phyloP scores from a whole-genome alignment of 2,797 vertebrate species.

The Acrossocheilus wenchowensis region DNA sequence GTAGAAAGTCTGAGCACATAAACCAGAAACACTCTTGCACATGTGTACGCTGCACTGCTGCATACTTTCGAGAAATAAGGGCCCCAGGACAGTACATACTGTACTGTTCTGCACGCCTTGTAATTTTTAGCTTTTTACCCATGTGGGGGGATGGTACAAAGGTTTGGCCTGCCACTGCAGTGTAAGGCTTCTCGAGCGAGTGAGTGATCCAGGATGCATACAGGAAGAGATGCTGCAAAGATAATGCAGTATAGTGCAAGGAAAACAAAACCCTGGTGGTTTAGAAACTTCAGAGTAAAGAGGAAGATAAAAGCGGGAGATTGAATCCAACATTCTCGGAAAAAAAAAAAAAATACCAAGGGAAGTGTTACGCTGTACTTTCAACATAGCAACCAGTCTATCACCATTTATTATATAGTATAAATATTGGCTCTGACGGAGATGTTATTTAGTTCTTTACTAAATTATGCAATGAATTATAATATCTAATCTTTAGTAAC shows the following conservation, averaged over 20 bases:
- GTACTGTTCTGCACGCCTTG: slow-evolving; percentile 31
- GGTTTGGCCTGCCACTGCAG: slow-evolving; percentile 39
- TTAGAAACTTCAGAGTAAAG: background rate
- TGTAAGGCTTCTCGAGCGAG: slow-evolving; percentile 51
- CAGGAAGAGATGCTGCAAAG: slow-evolving; percentile 23
- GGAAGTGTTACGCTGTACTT: background rate
- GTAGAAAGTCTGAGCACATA: slow-evolving; percentile 50
- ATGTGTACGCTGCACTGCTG: slow-evolving; percentile 25
- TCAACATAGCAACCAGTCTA: background rate
- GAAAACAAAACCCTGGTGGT: slow-evolving; percentile 2
- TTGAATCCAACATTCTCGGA: background rate
- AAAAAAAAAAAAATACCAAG: background rate
- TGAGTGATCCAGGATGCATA: slow-evolving; percentile 56
- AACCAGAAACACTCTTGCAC: slow-evolving; percentile 31
- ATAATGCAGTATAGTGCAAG: background rate
- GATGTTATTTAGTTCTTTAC: background rate
- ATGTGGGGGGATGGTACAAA: slow-evolving; percentile 41
- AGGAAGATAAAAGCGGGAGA: background rate
- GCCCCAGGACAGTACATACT: slow-evolving; percentile 46
- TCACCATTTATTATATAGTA: no score
- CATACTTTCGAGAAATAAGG: slow-evolving; percentile 36
- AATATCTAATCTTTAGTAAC: background rate
- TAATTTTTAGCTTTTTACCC: slow-evolving; percentile 2
- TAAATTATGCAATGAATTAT: background rate
- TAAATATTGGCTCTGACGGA: background rate